Conservation (phyloP, 2,888 invertebrate genomes). For the Chymomyza procnemis region DNA sequence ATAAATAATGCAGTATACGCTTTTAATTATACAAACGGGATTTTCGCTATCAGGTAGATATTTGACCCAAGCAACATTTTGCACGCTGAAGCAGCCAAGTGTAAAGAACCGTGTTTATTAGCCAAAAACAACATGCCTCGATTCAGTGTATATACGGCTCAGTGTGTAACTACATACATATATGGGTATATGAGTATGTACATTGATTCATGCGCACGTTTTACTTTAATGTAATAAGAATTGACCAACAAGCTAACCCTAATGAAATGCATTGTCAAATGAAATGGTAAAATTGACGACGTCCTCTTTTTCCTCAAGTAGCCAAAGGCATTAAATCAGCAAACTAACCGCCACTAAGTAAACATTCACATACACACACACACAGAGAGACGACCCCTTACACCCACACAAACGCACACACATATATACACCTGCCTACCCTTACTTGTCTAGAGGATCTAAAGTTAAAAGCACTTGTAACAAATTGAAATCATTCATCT, state of each 20-base stretch:
- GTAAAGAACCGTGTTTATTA: constrained; percentile 65
- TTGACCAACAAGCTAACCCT: constrained; percentile 43
- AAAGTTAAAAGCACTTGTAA: constrained; percentile 73
- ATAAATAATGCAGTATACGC: constrained; percentile 58
- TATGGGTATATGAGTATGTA: neutral
- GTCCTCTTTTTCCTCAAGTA: constrained; percentile 66
- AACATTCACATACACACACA: constrained; percentile 33
- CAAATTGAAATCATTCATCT: constrained; percentile 74
- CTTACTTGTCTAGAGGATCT: constrained; percentile 38
- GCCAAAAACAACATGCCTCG: constrained; percentile 39
- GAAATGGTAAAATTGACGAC: constrained; percentile 74
- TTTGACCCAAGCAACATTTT: neutral
- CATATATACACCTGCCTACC: constrained; percentile 5
- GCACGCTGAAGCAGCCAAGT: constrained; percentile 51
- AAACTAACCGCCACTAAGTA: constrained; percentile 71
- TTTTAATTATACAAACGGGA: constrained; percentile 63
- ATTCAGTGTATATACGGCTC: neutral
- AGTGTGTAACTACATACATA: neutral
- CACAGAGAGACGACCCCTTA: neutral
- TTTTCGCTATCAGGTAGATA: neutral
- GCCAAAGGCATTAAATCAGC: constrained; percentile 69
- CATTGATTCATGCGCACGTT: constrained; percentile 22
- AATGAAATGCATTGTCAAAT: constrained; percentile 74
- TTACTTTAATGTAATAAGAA: constrained; percentile 61
- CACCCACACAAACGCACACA: constrained; percentile 20